These are phyloP conservation scores for Oreochromis mossambicus DNA, from an alignment of 2,797 vertebrate species.

Conservation along the genomic window DNA sequence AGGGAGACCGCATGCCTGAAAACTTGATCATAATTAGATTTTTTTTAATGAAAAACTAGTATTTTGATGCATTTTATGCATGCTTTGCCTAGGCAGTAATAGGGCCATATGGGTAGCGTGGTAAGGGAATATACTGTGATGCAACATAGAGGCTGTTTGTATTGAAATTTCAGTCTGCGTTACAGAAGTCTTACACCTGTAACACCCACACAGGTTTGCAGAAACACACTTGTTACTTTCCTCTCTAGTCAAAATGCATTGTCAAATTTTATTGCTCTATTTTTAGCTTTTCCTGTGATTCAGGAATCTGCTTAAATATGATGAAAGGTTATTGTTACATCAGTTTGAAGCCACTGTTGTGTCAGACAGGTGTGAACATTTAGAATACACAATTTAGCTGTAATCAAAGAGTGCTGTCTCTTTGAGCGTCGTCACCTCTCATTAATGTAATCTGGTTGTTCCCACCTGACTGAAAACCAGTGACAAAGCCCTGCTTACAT, in stretches of 20 bases:
- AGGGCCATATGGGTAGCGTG: background rate
- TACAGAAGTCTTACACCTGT: background rate
- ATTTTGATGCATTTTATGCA: background rate
- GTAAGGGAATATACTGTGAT: background rate
- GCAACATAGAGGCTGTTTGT: background rate
- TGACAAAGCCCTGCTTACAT: background rate
- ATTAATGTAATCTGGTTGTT: background rate
- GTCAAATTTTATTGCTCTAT: background rate
- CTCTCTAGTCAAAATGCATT: background rate
- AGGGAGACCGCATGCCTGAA: background rate
- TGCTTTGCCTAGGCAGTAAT: background rate
- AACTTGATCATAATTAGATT: background rate
- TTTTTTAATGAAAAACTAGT: accelerated
- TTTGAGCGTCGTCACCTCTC: background rate
- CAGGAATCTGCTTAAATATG: background rate
- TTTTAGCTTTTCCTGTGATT: background rate
- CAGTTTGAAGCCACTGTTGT: background rate
- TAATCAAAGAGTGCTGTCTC: background rate
- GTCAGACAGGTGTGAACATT: background rate
- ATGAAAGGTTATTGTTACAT: background rate
- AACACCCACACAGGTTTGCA: background rate
- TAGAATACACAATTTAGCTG: background rate
- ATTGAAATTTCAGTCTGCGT: background rate
- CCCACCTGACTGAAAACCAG: background rate
- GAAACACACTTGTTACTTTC: background rate